phyloP scores from a whole-genome alignment of 2,888 invertebrate species.

The Dicranocentrus wangi region DNA sequence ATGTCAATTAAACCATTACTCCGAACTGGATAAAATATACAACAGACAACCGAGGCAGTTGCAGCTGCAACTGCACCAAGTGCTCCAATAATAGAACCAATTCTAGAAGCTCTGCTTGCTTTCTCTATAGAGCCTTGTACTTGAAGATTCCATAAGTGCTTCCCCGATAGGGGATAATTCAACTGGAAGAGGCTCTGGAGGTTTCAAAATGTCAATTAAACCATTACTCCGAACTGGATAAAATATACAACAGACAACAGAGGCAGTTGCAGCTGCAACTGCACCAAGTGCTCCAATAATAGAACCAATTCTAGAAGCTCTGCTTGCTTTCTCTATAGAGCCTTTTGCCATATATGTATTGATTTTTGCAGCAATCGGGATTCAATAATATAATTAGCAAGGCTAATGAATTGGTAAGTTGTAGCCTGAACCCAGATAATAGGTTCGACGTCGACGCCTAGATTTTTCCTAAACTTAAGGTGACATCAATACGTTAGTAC shows the following conservation, averaged over 20 bases:
- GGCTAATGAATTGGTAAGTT: neutral
- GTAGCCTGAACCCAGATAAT: neutral
- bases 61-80: neutral
- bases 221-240: constrained; percentile 39
- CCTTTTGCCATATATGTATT: neutral
- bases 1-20: constrained; percentile 58
- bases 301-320: neutral
- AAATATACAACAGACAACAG: constrained; percentile 28
- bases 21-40: constrained; percentile 15
- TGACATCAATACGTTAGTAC: neutral
- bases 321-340: neutral
- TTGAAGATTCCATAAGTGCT: constrained; percentile 8
- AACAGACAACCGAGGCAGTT: constrained; percentile 31
- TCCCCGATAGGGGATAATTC: constrained; percentile 59
- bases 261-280: neutral
- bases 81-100: too few species aligned
- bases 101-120: neutral
- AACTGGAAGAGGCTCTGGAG: constrained; percentile 49
- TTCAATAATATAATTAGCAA: neutral
- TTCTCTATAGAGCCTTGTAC: too few species aligned
- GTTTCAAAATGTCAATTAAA: constrained; percentile 51
- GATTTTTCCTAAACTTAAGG: neutral
- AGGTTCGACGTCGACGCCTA: too few species aligned
- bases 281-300: too few species aligned
- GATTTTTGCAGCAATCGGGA: neutral